Conservation (phyloP, 2,113 vertebrate genomes). For the Clarias magur region DNA sequence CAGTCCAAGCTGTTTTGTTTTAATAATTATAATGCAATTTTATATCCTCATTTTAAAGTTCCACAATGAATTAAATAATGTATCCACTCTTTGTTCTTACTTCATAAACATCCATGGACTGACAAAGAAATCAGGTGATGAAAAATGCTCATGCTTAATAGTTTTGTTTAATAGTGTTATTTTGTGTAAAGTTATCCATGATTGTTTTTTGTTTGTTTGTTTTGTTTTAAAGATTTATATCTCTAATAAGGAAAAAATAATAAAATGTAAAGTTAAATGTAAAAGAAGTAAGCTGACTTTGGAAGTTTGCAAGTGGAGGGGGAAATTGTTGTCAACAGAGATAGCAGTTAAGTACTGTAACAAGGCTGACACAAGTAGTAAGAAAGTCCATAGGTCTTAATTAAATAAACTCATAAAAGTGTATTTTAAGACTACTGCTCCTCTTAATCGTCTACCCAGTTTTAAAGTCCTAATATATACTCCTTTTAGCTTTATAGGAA, state of each 20-base stretch:
- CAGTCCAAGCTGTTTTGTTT: slow-evolving; percentile 10
- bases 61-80: slow-evolving; percentile 54
- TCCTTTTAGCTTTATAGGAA: slow-evolving; percentile 56
- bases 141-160: slow-evolving; percentile 48
- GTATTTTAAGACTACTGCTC: slow-evolving; percentile 70
- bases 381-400: slow-evolving; percentile 63
- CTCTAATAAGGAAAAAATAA: slow-evolving; percentile 46
- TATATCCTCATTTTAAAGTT: slow-evolving; percentile 32
- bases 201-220: no score
- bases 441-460: slow-evolving; percentile 58
- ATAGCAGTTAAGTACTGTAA: slow-evolving; percentile 50
- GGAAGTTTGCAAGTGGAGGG: slow-evolving; percentile 57
- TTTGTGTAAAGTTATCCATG: slow-evolving; percentile 41
- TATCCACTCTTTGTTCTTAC: slow-evolving; percentile 36
- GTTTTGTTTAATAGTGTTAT: slow-evolving; percentile 38
- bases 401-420: slow-evolving; percentile 68
- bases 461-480: slow-evolving; percentile 65
- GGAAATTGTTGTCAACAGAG: slow-evolving; percentile 53
- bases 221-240: slow-evolving; percentile 55
- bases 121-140: slow-evolving; percentile 31
- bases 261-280: slow-evolving; percentile 11
- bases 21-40: neutral
- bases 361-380: slow-evolving; percentile 51
- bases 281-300: slow-evolving; percentile 46
- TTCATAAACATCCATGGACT: slow-evolving; percentile 31